Evolutionary conservation across 1,140 invertebrate genomes (phyloP).

Genomic region (Acromyrmex charruanus): DNA sequence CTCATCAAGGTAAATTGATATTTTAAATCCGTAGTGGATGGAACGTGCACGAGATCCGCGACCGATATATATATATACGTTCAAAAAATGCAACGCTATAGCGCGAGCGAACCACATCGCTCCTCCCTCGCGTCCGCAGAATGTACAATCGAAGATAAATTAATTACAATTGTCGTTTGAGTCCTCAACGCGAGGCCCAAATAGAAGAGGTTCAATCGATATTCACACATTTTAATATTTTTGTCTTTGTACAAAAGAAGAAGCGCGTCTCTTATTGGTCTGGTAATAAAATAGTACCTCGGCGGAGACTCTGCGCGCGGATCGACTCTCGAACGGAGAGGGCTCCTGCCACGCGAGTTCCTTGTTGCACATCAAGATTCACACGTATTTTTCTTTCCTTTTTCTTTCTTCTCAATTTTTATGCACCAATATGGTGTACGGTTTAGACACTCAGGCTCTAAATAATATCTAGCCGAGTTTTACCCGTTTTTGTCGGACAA

Average conservation of each 20-base stretch:
- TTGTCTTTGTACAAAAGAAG: conserved; percentile 55
- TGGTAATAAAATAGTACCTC: conserved; percentile 64
- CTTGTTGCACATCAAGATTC: conserved; percentile 31
- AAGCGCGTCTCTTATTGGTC: conserved; percentile 45
- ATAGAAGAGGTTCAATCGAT: conserved; percentile 44
- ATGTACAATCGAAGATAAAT: conserved; percentile 62
- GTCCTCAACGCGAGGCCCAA: conserved; percentile 12
- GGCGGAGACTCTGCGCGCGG: conserved; percentile 24
- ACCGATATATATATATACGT: conserved; percentile 22
- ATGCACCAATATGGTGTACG: conserved; percentile 81
- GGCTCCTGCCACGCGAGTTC: neutral
- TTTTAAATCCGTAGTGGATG: neutral
- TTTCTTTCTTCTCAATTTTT: conserved; percentile 38
- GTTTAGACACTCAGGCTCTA: conserved; percentile 67
- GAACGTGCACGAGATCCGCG: conserved; percentile 1
- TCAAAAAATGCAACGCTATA: conserved; percentile 54
- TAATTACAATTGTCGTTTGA: conserved; percentile 46
- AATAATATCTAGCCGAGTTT: conserved; percentile 68
- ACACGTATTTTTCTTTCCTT: conserved; percentile 24
- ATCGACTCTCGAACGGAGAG: conserved; percentile 45
- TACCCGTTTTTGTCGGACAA: conserved; percentile 74
- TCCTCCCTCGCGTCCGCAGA: conserved; percentile 7
- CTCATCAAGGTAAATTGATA: neutral
- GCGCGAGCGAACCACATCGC: conserved; percentile 2
- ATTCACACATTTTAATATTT: conserved; percentile 8